A percentile compares a stretch with the other conserved stretches of the same genome.
Conservation (phyloP, 1,140 invertebrate genomes). For the Homarus americanus region DNA sequence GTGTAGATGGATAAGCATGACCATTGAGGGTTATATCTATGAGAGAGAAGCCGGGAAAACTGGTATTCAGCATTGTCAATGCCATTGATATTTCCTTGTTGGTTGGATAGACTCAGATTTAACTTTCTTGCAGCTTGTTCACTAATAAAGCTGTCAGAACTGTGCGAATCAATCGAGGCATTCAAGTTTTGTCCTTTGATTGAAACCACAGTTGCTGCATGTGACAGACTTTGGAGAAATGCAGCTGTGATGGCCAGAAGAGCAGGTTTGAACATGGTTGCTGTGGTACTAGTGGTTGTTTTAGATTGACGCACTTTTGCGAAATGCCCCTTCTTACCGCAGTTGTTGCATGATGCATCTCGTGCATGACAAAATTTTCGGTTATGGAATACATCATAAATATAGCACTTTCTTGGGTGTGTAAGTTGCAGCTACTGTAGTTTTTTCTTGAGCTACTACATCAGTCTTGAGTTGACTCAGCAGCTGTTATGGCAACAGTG, state of each 20-base stretch:
- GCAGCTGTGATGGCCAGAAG: not conserved
- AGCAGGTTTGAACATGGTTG: not conserved
- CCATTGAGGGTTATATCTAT: constrained; percentile 25
- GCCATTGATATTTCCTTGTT: not conserved
- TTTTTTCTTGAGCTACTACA: not conserved
- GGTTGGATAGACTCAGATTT: constrained; percentile 12
- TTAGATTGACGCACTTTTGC: not conserved
- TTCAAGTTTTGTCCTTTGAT: constrained; percentile 12
- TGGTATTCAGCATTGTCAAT: not conserved
- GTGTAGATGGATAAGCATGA: constrained; percentile 24
- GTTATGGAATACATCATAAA: not conserved
- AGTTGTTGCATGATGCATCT: constrained; percentile 19
- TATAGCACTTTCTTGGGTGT: constrained; percentile 4
- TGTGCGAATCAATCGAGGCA: not conserved
- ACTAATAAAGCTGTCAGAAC: constrained; percentile 28
- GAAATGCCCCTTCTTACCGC: constrained; percentile 32
- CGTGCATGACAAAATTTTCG: constrained; percentile 10
- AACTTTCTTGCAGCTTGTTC: constrained; percentile 13
- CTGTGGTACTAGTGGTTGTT: not conserved
- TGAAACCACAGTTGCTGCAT: not conserved
- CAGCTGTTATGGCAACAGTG: not conserved
- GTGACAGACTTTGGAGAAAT: not conserved
- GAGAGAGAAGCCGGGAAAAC: constrained; percentile 7
- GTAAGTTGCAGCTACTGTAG: not conserved
- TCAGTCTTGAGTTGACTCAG: not conserved